A percentile compares a stretch with the other conserved stretches of the same genome.
These are phyloP conservation scores for Acronicta leporina DNA, from an alignment of 2,888 invertebrate genomes.

Conservation along the genomic window DNA sequence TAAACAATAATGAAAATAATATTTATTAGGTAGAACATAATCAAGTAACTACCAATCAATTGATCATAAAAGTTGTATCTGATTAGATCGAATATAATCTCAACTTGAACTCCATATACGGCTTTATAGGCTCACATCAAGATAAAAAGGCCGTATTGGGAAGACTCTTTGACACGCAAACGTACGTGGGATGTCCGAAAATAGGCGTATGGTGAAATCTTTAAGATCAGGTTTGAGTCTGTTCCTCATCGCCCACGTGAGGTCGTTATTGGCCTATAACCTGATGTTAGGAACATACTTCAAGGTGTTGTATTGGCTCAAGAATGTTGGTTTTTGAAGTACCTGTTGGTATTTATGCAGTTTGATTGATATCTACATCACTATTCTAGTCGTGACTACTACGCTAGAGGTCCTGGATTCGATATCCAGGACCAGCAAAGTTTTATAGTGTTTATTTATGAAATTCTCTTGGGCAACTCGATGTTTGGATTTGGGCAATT, in stretches of 20 bases:
- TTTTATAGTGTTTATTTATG: no score
- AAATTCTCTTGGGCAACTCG: no score
- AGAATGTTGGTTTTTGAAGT: no score
- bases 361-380: no score
- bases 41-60: neutral
- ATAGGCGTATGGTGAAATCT: slow-evolving; percentile 47
- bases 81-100: neutral
- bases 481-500: no score
- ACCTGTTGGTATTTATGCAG: no score
- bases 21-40: neutral
- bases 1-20: no score
- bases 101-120: slow-evolving; percentile 4
- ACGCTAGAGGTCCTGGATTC: no score
- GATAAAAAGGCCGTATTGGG: slow-evolving; percentile 29
- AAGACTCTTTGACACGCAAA: slow-evolving; percentile 29
- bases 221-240: slow-evolving; percentile 44
- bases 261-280: slow-evolving; percentile 37
- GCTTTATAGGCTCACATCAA: slow-evolving; percentile 2
- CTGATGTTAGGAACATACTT: neutral
- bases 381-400: no score
- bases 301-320: no score
- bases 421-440: no score
- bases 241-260: slow-evolving; percentile 43
- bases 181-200: slow-evolving; percentile 47
- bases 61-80: neutral